These are phyloP conservation scores for Enteromius anoplus DNA, from an alignment of 2,797 vertebrate species.

Conservation along the genomic window DNA sequence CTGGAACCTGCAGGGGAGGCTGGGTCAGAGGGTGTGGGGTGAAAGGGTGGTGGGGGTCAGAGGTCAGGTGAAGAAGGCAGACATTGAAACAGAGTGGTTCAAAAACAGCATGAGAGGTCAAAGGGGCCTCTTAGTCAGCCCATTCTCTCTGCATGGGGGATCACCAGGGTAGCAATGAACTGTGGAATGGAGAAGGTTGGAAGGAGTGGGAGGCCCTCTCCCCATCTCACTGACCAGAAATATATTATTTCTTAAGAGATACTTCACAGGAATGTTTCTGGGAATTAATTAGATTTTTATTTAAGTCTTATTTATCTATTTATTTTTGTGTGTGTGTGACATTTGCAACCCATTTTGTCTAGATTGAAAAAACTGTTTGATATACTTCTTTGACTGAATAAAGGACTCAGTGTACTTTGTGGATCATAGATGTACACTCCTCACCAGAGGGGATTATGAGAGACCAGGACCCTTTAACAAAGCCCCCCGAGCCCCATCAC, in stretches of 20 bases:
- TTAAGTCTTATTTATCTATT: background rate
- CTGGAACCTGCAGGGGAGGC: constrained; percentile 47
- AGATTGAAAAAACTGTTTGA: background rate
- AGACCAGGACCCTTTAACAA: constrained; percentile 10
- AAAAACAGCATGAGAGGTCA: constrained; percentile 73
- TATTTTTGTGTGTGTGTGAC: background rate
- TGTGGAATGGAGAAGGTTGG: constrained; percentile 31
- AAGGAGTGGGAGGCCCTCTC: background rate
- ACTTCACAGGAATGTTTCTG: background rate
- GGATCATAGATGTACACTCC: background rate
- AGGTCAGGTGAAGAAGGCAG: constrained; percentile 77
- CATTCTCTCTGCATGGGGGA: constrained; percentile 66
- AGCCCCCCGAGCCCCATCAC: background rate
- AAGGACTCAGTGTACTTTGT: background rate
- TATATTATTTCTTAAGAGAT: constrained; percentile 11
- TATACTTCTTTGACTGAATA: background rate
- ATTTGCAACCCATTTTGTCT: background rate
- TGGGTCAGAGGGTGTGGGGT: constrained; percentile 25
- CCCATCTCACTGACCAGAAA: background rate
- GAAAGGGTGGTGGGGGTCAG: constrained; percentile 52
- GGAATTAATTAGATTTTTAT: background rate
- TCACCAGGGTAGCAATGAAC: constrained; percentile 57
- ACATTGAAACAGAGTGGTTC: constrained; percentile 73
- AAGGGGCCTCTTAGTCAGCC: constrained; percentile 65
- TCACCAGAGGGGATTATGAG: constrained; percentile 18